Conservation (phyloP, 2,113 vertebrate species). For the Coptodon rendalli region DNA sequence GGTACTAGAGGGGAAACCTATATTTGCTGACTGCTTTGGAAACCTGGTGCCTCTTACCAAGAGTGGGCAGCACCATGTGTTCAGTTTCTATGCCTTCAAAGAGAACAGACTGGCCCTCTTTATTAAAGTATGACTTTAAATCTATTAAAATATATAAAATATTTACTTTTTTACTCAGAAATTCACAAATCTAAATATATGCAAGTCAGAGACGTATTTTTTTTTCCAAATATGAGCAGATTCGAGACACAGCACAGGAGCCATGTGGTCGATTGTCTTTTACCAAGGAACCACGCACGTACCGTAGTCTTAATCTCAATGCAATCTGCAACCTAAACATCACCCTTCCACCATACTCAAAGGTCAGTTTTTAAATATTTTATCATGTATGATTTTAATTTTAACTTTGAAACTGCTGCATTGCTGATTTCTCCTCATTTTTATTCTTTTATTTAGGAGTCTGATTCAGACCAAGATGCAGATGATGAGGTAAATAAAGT, state of each 20-base stretch:
- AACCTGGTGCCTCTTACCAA: conserved; percentile 96
- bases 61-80: conserved; percentile 95
- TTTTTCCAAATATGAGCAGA: conserved; percentile 64
- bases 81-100: conserved; percentile 98
- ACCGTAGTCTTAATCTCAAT: conserved; percentile 89
- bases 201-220: not conserved
- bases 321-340: conserved; percentile 99
- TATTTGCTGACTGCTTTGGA: conserved; percentile 97
- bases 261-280: conserved; percentile 95
- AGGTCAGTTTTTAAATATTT: conserved; percentile 45
- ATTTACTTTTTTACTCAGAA: not conserved
- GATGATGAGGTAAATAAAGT: conserved; percentile 86
- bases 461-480: conserved; percentile 93
- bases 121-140: conserved; percentile 83
- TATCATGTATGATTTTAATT: not conserved
- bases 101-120: conserved; percentile 96
- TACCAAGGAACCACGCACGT: conserved; percentile 94
- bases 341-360: conserved; percentile 78
- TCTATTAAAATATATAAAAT: not conserved
- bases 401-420: not conserved
- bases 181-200: not conserved
- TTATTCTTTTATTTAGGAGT: conserved; percentile 79
- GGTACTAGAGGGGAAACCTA: conserved; percentile 97
- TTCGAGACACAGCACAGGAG: conserved; percentile 93
- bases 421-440: not conserved